These are phyloP conservation scores for Pseudopodoces humilis DNA, from an alignment of 2,113 vertebrate genomes.

Conservation along the genomic window DNA sequence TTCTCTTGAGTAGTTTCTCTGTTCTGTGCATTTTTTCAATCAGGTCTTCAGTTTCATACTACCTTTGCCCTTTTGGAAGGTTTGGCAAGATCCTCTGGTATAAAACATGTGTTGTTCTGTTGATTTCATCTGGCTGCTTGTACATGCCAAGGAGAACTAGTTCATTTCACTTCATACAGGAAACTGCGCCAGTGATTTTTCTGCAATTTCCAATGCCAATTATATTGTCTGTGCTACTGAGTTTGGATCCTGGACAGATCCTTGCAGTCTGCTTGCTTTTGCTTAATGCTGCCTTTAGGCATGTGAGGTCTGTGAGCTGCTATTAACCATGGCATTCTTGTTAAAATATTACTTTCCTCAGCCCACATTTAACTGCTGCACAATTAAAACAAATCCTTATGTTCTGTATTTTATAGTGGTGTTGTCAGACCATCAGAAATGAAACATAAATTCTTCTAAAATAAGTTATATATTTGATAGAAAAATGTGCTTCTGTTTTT, in stretches of 20 bases:
- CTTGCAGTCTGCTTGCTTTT: not conserved
- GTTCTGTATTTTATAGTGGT: not conserved
- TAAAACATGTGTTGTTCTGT: not conserved
- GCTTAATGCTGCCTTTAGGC: not conserved
- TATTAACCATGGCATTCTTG: not conserved
- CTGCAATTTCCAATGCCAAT: not conserved
- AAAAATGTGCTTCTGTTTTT: not conserved
- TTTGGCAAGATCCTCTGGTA: not conserved
- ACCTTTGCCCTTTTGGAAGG: not conserved
- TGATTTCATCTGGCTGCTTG: not conserved
- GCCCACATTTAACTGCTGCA: not conserved
- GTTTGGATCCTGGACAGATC: not conserved
- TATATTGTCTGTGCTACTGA: not conserved
- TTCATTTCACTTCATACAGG: not conserved
- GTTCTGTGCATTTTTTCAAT: not conserved
- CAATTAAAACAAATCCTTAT: not conserved
- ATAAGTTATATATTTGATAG: not conserved
- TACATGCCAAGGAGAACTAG: not conserved
- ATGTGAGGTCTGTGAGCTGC: not conserved
- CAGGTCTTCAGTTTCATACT: not conserved
- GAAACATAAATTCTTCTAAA: not conserved
- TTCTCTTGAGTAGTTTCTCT: not conserved
- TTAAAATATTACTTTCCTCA: not conserved
- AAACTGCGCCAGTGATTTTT: not conserved
- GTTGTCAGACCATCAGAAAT: not conserved